A percentile compares a stretch with the other conserved stretches of the same genome.
Conservation (phyloP, 2,113 vertebrate genomes). For the Cynocephalus volans region DNA sequence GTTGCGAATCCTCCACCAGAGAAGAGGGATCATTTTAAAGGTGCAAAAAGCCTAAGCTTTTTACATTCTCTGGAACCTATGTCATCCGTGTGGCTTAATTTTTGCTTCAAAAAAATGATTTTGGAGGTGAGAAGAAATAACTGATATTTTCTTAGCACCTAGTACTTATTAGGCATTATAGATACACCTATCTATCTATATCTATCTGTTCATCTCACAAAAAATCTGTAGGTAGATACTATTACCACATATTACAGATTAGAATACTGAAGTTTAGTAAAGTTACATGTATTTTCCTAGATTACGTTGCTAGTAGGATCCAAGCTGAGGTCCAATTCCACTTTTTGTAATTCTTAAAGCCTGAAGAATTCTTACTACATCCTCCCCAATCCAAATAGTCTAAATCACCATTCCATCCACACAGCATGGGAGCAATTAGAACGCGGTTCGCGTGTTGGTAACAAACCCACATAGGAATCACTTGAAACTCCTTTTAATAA, state of each 20-base stretch:
- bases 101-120: background rate
- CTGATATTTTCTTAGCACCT: background rate
- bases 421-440: background rate
- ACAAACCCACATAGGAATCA: background rate
- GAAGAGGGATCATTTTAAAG: background rate
- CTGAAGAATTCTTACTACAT: background rate
- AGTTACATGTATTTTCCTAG: background rate
- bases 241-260: background rate
- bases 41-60: background rate
- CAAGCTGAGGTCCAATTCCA: background rate
- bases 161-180: background rate
- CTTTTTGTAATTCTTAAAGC: background rate
- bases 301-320: background rate
- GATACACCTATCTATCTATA: background rate
- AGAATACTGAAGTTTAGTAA: conserved; percentile 1
- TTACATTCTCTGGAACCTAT: background rate
- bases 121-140: conserved; percentile 36
- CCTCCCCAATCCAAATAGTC: background rate
- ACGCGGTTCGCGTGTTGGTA: background rate
- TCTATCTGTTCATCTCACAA: background rate
- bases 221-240: background rate
- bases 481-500: conserved; percentile 39
- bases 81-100: conserved; percentile 1
- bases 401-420: background rate
- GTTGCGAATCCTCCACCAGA: background rate